Conservation (phyloP, 2,797 vertebrate species). For the Neopelma chrysocephalum region DNA sequence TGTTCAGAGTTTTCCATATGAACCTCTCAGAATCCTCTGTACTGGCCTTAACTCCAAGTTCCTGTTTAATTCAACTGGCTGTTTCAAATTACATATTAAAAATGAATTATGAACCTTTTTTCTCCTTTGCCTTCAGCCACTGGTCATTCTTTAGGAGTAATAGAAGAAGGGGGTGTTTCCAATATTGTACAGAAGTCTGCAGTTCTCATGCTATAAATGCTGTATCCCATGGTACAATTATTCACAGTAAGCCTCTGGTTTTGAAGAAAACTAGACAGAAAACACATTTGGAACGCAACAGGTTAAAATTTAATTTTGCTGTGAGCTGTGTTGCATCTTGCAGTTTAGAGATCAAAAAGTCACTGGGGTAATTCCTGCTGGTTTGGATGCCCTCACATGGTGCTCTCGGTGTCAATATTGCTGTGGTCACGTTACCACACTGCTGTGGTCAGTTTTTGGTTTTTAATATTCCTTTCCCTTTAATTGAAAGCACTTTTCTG, state of each 20-base stretch:
- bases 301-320: background rate
- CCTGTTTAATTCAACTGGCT: background rate
- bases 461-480: background rate
- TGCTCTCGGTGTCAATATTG: background rate
- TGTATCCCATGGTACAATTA: background rate
- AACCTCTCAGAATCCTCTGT: constrained; percentile 36
- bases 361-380: background rate
- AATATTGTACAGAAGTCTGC: background rate
- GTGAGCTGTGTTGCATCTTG: background rate
- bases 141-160: background rate
- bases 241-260: background rate
- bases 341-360: background rate
- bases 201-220: background rate
- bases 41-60: background rate
- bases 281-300: background rate
- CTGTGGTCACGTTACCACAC: background rate
- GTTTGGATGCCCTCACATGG: background rate
- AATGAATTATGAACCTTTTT: background rate
- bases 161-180: background rate
- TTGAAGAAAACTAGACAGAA: background rate
- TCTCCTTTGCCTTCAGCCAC: background rate
- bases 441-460: background rate
- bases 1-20: constrained; percentile 50
- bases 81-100: constrained; percentile 31
- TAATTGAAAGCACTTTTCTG: background rate